Evolutionary conservation across 2,888 invertebrate genomes (phyloP), one percentile per base, ranked within the genome.

Genomic region (Vesta saturnalis): DNA sequence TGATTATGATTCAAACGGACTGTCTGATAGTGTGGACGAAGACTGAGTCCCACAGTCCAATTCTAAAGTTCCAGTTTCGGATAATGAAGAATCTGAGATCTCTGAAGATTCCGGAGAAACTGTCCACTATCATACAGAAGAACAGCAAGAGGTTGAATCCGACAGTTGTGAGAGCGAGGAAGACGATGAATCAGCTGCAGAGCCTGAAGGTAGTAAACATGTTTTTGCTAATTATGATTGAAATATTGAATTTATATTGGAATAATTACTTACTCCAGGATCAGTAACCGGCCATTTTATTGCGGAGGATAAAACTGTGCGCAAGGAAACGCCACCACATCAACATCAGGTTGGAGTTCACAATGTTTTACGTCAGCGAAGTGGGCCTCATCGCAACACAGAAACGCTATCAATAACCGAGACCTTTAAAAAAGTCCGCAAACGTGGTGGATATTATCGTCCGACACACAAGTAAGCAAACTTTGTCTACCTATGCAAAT

Each of bases 361-460:
- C 12, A 15, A 14, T 15, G 18, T 4, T 16, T 5, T 52, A 52
- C 52, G 52, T 52, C 52, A 52, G 52, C 18, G 52, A 52, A 52
- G 18, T 52, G 52, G 52, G 1, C 52, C 16, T 18, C 52, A 52
- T 52, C 18, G 52, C 8, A 52, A 19, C 1, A 52, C 52, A 18
- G 52, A 52, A 18, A 16, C 6, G 18, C 10, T 30, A 10, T 30
- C 30, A 30, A 30, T 30, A 30, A 30, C 5, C 1, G 16, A 49
- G 14, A 49, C 49, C 3, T 55, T 55, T 22, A 21, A 55, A 21
- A 55, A 10, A 55, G 22, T 55, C 55, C 5, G 22, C n/a, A 30
- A 6, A 6, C 10, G 4, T 30, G 10, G 5, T 30, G 4, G 10
- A 6, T 4, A 30, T 55, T 21, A 4, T 30, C 30, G 30, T 30